phyloP scores from a whole-genome alignment of 2,797 vertebrate species.

The Sebastes umbrosus region DNA sequence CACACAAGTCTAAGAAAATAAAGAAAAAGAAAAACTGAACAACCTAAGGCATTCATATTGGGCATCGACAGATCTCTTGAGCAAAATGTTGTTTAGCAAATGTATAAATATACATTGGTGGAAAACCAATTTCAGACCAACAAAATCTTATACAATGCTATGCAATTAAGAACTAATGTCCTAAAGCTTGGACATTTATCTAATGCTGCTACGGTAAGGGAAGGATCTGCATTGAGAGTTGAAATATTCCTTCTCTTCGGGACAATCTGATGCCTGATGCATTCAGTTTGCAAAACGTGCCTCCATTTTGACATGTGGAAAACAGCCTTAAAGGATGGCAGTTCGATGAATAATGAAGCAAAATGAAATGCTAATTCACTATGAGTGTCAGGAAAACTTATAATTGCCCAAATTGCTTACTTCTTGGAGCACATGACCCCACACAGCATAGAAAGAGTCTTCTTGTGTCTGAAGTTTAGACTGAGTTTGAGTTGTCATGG shows the following conservation, averaged over 20 bases:
- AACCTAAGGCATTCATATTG: background rate
- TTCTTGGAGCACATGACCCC: slow-evolving; percentile 54
- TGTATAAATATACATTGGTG: background rate
- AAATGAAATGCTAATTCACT: slow-evolving; percentile 72
- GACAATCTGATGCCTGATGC: slow-evolving; percentile 52
- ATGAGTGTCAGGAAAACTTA: slow-evolving; percentile 56
- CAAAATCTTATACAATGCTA: background rate
- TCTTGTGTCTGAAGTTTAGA: slow-evolving; percentile 33
- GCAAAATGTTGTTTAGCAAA: background rate
- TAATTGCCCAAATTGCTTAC: slow-evolving; percentile 64
- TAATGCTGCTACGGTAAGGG: background rate
- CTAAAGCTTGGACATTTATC: background rate
- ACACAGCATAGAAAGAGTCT: slow-evolving; percentile 16
- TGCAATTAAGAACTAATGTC: background rate
- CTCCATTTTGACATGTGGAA: slow-evolving; percentile 60
- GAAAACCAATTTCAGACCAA: background rate
- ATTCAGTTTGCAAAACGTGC: slow-evolving; percentile 56
- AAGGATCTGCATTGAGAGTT: slow-evolving; percentile 20
- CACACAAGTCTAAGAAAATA: background rate
- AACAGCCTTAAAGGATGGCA: slow-evolving; percentile 65
- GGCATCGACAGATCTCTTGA: background rate
- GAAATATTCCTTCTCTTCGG: slow-evolving; percentile 28
- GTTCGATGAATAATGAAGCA: slow-evolving; percentile 67
- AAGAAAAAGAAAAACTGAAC: background rate
- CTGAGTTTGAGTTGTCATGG: slow-evolving; percentile 20